These are phyloP conservation scores for Mormyrops boulengeri DNA, from an alignment of 2,797 vertebrate species.

Conservation along the genomic window DNA sequence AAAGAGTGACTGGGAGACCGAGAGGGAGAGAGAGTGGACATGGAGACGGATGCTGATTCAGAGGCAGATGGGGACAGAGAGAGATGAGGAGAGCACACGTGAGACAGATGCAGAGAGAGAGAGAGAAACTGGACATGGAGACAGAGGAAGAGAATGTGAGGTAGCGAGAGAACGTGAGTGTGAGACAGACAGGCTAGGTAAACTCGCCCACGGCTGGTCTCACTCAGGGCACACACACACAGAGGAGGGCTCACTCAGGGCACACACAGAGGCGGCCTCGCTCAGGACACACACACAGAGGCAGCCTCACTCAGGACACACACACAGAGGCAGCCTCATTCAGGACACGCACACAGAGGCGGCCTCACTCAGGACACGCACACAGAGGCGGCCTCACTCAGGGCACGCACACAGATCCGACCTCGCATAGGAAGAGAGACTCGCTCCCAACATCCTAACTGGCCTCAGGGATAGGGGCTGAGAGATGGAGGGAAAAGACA, in stretches of 20 bases:
- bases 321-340: not conserved
- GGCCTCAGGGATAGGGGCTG: not conserved
- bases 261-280: not conserved
- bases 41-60: not conserved
- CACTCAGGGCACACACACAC: not conserved
- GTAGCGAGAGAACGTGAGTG: not conserved
- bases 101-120: not conserved
- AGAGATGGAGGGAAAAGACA: not conserved
- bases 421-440: not conserved
- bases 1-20: not conserved
- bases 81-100: not conserved
- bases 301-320: not conserved
- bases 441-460: not conserved
- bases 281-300: not conserved
- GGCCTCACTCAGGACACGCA: not conserved
- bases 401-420: not conserved
- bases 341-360: not conserved
- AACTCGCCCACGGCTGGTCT: not conserved
- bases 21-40: not conserved
- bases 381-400: not conserved
- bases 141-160: not conserved
- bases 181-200: not conserved
- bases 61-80: not conserved
- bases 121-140: not conserved
- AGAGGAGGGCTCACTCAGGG: not conserved